phyloP scores from a whole-genome alignment of 2,888 invertebrate genomes.

The Harpagoxenus sublaevis region DNA sequence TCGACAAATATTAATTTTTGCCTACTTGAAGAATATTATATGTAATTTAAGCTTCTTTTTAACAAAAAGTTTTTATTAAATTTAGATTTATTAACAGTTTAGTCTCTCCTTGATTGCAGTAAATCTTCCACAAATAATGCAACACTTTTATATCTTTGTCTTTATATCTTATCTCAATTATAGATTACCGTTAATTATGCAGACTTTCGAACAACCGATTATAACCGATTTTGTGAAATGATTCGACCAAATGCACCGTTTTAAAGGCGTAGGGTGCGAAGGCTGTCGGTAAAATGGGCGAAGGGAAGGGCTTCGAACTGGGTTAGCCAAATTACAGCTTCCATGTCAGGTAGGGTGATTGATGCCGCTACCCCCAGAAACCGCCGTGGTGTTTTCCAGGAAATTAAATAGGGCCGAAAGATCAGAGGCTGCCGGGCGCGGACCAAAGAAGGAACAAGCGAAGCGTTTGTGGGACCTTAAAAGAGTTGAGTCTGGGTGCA shows the following conservation, averaged over 20 bases:
- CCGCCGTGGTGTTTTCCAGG: conserved; percentile 82
- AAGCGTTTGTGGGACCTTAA: conserved; percentile 47
- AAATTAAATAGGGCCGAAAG: conserved; percentile 82
- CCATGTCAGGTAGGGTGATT: conserved; percentile 85
- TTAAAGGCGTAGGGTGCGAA: conserved; percentile 68
- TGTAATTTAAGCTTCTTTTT: background rate
- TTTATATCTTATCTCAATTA: background rate
- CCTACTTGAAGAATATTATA: background rate
- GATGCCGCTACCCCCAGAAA: conserved; percentile 80
- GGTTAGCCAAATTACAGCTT: conserved; percentile 86
- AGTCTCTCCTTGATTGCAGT: background rate
- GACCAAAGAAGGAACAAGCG: conserved; percentile 18
- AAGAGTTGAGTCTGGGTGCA: conserved; percentile 55
- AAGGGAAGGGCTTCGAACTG: conserved; percentile 67
- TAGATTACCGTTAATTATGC: conserved; percentile 56
- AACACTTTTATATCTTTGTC: background rate
- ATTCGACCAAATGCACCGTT: conserved; percentile 71
- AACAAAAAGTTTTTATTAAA: background rate
- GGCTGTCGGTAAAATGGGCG: conserved; percentile 67
- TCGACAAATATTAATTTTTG: background rate
- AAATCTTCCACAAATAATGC: background rate
- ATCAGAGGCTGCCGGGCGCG: conserved; percentile 64
- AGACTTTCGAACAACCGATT: conserved; percentile 73
- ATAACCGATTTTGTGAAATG: conserved; percentile 78
- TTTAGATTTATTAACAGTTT: background rate